Percentiles rank a stretch among this genome's conserved stretches.
These are phyloP conservation scores for Acleris sparsana DNA, from an alignment of 2,888 invertebrate genomes.

Conservation along the genomic window DNA sequence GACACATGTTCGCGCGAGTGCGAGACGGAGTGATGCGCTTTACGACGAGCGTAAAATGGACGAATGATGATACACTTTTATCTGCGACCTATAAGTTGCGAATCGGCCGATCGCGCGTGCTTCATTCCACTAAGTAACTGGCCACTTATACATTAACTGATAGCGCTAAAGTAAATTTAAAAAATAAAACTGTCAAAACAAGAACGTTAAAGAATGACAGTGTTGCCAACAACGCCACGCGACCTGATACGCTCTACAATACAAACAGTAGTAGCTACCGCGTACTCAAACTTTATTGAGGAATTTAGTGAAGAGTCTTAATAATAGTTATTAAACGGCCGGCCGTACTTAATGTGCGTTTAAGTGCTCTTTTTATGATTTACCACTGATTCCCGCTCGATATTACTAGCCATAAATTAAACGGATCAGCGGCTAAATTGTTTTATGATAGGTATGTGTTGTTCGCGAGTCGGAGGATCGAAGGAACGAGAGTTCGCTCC, in stretches of 20 bases:
- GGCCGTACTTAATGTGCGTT: slow-evolving; percentile 75
- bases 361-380: slow-evolving; percentile 80
- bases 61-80: slow-evolving; percentile 76
- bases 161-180: not conserved
- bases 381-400: slow-evolving; percentile 74
- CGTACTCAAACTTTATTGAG: slow-evolving; percentile 59
- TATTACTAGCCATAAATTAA: slow-evolving; percentile 76
- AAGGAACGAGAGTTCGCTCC: not conserved
- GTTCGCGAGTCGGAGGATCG: slow-evolving; percentile 20
- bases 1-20: slow-evolving; percentile 77
- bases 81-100: slow-evolving; percentile 51
- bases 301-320: slow-evolving; percentile 75
- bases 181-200: slow-evolving; percentile 13
- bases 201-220: slow-evolving; percentile 7
- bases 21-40: slow-evolving; percentile 73
- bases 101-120: slow-evolving; percentile 49
- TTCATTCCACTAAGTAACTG: slow-evolving; percentile 27
- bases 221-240: slow-evolving; percentile 4
- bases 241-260: not conserved
- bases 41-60: slow-evolving; percentile 79
- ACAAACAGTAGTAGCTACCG: slow-evolving; percentile 50
- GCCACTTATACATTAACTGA: not conserved
- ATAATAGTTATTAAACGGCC: slow-evolving; percentile 80
- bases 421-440: slow-evolving; percentile 73
- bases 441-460: slow-evolving; percentile 77